Conservation (phyloP, 1,140 invertebrate species). For the Pachypsylla venusta region DNA sequence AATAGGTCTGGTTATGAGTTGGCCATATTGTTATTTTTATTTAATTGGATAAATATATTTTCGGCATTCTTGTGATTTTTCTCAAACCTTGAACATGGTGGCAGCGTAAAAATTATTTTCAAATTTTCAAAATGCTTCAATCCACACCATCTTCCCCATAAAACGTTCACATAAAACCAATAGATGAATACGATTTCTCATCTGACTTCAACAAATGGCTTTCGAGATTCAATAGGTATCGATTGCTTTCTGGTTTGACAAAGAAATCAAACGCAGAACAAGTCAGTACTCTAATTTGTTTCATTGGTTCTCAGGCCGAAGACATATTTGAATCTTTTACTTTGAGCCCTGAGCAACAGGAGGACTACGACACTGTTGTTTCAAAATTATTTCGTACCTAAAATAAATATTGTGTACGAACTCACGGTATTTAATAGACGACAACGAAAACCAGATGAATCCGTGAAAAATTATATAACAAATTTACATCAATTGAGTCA, state of each 20-base stretch:
- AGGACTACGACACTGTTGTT: not conserved
- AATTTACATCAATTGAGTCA: conserved; percentile 22
- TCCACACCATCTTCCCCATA: too few relatives aligned
- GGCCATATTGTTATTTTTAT: too few relatives aligned
- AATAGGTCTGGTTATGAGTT: too few relatives aligned
- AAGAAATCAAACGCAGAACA: not conserved
- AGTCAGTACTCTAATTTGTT: not conserved
- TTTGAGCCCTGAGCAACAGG: too few relatives aligned
- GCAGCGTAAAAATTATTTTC: too few relatives aligned
- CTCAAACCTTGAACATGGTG: too few relatives aligned
- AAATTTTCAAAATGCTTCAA: too few relatives aligned
- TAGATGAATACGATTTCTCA: not conserved
- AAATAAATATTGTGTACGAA: conserved; percentile 23
- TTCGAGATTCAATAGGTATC: not conserved
- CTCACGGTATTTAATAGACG: conserved; percentile 22
- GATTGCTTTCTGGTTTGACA: not conserved
- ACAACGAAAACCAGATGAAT: conserved; percentile 23
- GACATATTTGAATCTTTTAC: not conserved
- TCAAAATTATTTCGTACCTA: conserved; percentile 20
- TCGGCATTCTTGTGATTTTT: too few relatives aligned
- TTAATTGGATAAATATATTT: too few relatives aligned
- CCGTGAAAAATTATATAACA: conserved; percentile 23
- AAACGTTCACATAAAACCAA: too few relatives aligned
- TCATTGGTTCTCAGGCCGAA: not conserved
- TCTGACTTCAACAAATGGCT: not conserved